Conservation (phyloP, 2,797 vertebrate species). For the Takifugu rubripes region DNA sequence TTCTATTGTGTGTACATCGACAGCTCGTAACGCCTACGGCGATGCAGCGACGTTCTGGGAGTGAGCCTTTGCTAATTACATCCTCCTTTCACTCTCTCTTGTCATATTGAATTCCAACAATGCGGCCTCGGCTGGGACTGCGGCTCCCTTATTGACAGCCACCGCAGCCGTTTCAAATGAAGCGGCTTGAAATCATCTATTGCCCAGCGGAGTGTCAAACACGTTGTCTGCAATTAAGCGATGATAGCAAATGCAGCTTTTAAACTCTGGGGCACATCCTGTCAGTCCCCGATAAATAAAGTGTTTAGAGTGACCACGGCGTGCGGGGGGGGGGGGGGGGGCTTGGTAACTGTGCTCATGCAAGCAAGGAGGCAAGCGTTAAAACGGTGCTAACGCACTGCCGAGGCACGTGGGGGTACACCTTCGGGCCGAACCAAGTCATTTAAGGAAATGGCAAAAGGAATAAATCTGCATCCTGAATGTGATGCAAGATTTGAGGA, state of each 20-base stretch:
- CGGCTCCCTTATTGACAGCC: slow-evolving; percentile 29
- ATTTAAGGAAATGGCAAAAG: slow-evolving; percentile 46
- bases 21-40: background rate
- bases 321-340: slow-evolving; percentile 12
- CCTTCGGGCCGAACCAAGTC: slow-evolving; percentile 51
- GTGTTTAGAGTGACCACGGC: slow-evolving; percentile 51
- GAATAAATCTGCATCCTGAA: slow-evolving; percentile 61
- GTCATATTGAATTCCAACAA: slow-evolving; percentile 43
- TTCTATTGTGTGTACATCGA: background rate
- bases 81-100: slow-evolving; percentile 19
- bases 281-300: slow-evolving; percentile 61
- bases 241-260: slow-evolving; percentile 55
- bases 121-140: slow-evolving; percentile 23
- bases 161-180: slow-evolving; percentile 59
- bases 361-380: slow-evolving; percentile 35
- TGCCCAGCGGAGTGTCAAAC: slow-evolving; percentile 68
- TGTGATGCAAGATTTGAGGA: slow-evolving; percentile 62
- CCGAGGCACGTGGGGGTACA: slow-evolving; percentile 20
- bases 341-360: slow-evolving; percentile 19
- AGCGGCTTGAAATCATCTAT: slow-evolving; percentile 56
- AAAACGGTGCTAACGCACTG: slow-evolving; percentile 52
- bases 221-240: slow-evolving; percentile 65
- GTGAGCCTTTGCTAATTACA: slow-evolving; percentile 24
- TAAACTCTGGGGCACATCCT: slow-evolving; percentile 56
- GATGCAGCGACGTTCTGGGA: slow-evolving; percentile 9